Evolutionary conservation across 2,113 vertebrate species (phyloP), one percentile per base, ranked within the genome.

Genomic region (Myanophis thanlyinensis): DNA sequence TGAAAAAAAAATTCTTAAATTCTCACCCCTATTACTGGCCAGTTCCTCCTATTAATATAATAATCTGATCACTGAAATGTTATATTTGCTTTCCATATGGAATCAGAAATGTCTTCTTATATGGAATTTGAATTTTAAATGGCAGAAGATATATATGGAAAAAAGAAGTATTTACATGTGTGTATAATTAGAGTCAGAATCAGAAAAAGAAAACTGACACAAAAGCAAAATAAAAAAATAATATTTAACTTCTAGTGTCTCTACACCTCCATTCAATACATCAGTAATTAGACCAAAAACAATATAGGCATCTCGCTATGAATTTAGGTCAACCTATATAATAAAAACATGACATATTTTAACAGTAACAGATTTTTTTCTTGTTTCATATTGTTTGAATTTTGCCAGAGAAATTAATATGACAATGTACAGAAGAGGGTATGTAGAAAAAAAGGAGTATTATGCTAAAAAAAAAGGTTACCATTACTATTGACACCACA

Each of bases 341-440:
- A 96, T 91, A 93, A 62, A 94, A 96, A 96, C 1, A 51, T 94
- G 95, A 96, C 96, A 95, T 95, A 89, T 95, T 94, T 97, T 95
- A 89, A 95, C 4, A 94, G 89, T 94, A 95, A 95, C 93, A 92
- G 91, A 95, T 96, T 96, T 93, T 93, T 93, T 85, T 48, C 30
- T 92, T 8, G n/a, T 87, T 59, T 18, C 46, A 93, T 94, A 90
- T 88, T 92, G 94, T 91, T 73, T 4, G 94, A 94, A 96, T 97
- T 93, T 95, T 96, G 97, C 94, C 93, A 80, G 0, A 92, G 96
- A 95, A 94, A 92, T 93, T 95, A 11, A 86, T 96, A 95, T 92
- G 95, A 89, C 59, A 94, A 0, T 80, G 93, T 91, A 96, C 95
- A 97, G 97, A 97, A 92, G 96, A 93, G 87, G 90, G 94, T 93